A percentile compares a stretch with the other conserved stretches of the same genome.
Conservation (phyloP, 2,888 invertebrate species). For the Phasia obesa region DNA sequence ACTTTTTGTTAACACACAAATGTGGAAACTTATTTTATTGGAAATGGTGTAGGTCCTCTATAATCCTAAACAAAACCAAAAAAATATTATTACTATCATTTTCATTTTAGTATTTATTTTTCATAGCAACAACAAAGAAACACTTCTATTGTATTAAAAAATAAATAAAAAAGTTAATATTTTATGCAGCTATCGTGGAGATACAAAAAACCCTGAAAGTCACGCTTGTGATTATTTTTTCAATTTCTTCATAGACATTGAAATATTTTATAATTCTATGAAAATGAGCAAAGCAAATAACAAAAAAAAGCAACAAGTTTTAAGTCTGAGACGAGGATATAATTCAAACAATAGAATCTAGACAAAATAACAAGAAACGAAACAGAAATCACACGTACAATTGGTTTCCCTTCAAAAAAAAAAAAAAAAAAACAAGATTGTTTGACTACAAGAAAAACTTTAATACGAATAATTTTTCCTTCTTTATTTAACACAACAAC, state of each 20-base stretch:
- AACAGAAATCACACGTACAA: constrained; percentile 37
- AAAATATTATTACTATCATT: background rate
- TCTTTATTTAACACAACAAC: constrained; percentile 29
- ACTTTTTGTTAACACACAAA: no score
- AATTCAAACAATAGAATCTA: constrained; percentile 66
- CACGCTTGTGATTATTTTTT: constrained; percentile 61
- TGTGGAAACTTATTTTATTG: no score
- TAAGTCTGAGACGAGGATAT: constrained; percentile 56
- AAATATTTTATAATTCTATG: constrained; percentile 53
- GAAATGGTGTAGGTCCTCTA: constrained; percentile 11
- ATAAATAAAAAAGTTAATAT: constrained; percentile 12
- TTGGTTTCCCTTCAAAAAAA: constrained; percentile 35
- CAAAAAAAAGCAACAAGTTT: background rate
- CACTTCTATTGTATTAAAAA: constrained; percentile 16
- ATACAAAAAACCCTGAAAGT: constrained; percentile 64
- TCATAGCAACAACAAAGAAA: background rate
- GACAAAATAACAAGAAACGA: constrained; percentile 47
- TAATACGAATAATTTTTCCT: constrained; percentile 31
- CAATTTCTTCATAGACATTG: constrained; percentile 23
- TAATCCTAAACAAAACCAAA: background rate
- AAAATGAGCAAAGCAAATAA: constrained; percentile 37
- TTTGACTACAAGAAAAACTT: constrained; percentile 32
- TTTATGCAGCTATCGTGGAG: background rate
- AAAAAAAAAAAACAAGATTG: background rate
- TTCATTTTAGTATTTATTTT: constrained; percentile 13